Evolutionary conservation across 2,113 vertebrate species (phyloP), one percentile per base, ranked within the genome.

Genomic region (Apaloderma vittatum): DNA sequence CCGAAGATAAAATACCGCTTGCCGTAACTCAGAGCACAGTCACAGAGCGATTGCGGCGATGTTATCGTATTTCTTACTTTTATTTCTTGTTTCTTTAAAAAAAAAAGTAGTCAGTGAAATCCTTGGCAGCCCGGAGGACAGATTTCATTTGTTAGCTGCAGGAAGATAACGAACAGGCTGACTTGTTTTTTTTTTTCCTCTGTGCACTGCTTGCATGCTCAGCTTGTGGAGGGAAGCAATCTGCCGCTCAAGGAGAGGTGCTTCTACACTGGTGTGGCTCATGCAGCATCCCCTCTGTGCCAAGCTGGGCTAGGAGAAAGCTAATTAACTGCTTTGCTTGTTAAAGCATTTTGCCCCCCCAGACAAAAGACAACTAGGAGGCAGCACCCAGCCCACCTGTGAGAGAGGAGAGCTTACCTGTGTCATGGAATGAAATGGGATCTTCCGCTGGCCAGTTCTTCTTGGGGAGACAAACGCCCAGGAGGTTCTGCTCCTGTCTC

Each of bases 61-160:
- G 68, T 89, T 94, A 95, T 95, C 89, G 9, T 92, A 86, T 94
- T 96, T 96, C 94, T 93, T 94, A 72, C 93, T 96, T 96, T 88
- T 97, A 97, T 94, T 96, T 95, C 95, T 95, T 94, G 67, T 93
- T 96, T 96, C 91, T 82, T 95, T 51, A 21, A 82, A 86, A 85
- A 67, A 67, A 37, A 73, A 55, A 54, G n/a, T 8, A 74, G 71
- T 51, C 63, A 57, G 70, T 79, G 77, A 88, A 86, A 91, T 95
- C 74, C 74, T 76, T 68, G 82, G 87, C 46, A 94, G 82, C 61
- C 46, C 3, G 0, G 66, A 75, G 80, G 86, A 95, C 79, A 61
- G 88, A 91, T 93, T 92, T 93, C 80, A 80, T 95, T 95, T 93
- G 75, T 88, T 94, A 88, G 72, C 75, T 70, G 57, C 49, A 88